Evolutionary conservation across 2,113 vertebrate species (phyloP).

Genomic region (Nicator chloris): DNA sequence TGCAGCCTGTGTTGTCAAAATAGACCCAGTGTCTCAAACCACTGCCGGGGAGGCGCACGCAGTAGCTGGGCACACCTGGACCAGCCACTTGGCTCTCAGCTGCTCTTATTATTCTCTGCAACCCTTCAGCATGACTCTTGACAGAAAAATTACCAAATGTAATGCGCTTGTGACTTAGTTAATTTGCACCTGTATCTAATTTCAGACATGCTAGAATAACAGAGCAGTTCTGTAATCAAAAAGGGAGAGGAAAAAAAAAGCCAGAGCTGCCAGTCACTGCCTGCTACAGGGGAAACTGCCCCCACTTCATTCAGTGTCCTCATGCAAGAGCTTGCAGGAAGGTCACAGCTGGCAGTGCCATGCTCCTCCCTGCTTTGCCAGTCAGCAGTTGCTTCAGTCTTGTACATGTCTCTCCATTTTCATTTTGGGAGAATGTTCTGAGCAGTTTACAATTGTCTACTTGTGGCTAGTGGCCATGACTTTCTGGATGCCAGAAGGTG

Average conservation of each 20-base stretch:
- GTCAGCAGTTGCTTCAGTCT: neutral
- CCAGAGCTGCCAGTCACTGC: slow-evolving; percentile 7
- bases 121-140: slow-evolving; percentile 54
- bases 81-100: neutral
- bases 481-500: neutral
- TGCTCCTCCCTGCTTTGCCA: neutral
- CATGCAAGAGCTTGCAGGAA: neutral
- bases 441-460: neutral
- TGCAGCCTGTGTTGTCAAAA: neutral
- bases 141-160: slow-evolving; percentile 67
- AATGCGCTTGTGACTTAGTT: slow-evolving; percentile 65
- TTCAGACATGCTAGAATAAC: slow-evolving; percentile 68
- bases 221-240: slow-evolving; percentile 64
- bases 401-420: neutral
- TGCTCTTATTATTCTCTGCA: slow-evolving; percentile 28
- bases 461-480: neutral
- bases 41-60: neutral
- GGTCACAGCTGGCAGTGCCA: neutral
- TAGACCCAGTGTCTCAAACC: neutral
- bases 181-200: slow-evolving; percentile 72
- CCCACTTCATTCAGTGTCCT: neutral
- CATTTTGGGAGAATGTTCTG: neutral
- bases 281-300: neutral
- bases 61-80: neutral
- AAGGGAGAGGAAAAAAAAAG: neutral